Conservation (phyloP, 1,140 invertebrate genomes). For the Ylistrum balloti region DNA sequence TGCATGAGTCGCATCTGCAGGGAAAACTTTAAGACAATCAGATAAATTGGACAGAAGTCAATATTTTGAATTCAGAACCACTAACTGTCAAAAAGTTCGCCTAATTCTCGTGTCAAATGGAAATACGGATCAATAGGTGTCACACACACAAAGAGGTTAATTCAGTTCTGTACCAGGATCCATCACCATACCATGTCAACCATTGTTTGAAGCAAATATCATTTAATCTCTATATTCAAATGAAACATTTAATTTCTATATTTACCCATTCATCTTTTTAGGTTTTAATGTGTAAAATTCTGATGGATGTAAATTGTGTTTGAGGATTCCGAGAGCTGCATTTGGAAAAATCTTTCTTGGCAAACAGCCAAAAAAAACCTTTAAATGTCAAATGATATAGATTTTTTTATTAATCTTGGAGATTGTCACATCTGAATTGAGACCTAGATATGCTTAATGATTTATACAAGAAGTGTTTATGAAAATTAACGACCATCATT, state of each 20-base stretch:
- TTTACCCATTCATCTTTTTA: background rate
- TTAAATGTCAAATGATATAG: no score
- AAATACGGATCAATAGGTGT: constrained; percentile 1
- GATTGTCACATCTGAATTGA: no score
- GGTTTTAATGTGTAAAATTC: background rate
- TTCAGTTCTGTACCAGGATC: background rate
- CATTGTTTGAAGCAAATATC: background rate
- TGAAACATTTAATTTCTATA: background rate
- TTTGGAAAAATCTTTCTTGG: no score
- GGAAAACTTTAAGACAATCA: background rate
- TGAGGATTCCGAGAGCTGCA: background rate
- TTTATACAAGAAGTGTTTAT: no score
- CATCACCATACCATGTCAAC: background rate
- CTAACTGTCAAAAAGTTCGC: constrained; percentile 23
- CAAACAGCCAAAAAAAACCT: no score
- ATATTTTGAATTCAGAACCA: constrained; percentile 18
- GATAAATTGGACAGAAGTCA: background rate
- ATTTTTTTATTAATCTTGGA: no score
- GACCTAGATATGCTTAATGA: no score
- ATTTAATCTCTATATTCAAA: background rate
- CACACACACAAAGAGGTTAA: background rate
- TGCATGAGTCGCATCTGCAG: background rate
- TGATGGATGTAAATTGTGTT: background rate
- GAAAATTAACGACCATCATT: no score
- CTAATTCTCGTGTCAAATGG: background rate